Evolutionary conservation across 2,797 vertebrate species (phyloP), one percentile per base, ranked within the genome.

Genomic region (Enteromius afrohamiltoni): DNA sequence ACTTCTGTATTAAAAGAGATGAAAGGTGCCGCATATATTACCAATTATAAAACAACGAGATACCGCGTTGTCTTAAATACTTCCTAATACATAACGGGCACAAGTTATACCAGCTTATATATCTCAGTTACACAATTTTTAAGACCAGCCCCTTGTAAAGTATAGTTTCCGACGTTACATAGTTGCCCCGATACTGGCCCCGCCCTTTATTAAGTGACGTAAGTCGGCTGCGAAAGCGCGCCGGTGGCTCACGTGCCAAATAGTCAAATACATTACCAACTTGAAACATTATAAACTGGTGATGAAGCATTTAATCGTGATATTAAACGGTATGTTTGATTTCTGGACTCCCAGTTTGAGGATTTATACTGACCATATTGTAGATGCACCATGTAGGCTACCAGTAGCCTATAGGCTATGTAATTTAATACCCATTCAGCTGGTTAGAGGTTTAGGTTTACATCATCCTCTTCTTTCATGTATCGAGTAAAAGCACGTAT

Each of bases 91-190:
- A 19, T 16, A 21, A 14, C 1, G 4, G n/a, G 2, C 6, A 31
- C 68, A 45, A 6, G 9, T 17, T 19, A 3, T 76, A 17, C 0
- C 9, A 16, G 37, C 47, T 78, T 73, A 65, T 67, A 85, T 53
- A 53, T 9, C 45, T 26, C 4, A 29, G 79, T 83, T 83, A 82
- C 68, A 78, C 45, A 37, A 40, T 76, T 26, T 73, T 53, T 19
- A 21, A 77, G 42, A 71, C 79, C 58, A 11, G 19, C 37, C 47
- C 80, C 26, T 11, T 17, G 10, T 42, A 29, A 40, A 51, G 6
- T 68, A 77, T 3, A 77, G 11, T 31, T 73, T 69, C 26, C 37
- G 23, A 26, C 1, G 4, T 78, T 64, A 64, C 42, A 42, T 51
- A 73, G 31, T 6, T 1, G 29, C 9, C 31, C 34, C 55, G 6